Evolutionary conservation across 2,113 vertebrate genomes (phyloP).

Genomic region (Bos javanicus): DNA sequence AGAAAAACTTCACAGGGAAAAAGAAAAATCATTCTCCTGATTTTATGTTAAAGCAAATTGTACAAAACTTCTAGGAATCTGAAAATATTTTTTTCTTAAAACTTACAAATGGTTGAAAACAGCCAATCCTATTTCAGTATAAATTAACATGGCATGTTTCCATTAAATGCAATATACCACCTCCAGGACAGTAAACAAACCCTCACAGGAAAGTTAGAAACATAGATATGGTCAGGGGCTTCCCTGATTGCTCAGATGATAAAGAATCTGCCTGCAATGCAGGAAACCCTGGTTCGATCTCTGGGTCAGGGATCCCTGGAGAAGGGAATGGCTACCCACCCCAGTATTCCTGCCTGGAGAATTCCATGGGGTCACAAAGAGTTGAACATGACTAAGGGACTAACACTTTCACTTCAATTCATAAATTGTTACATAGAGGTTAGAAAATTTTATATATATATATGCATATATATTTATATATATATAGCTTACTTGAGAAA

Average conservation of each 20-base stretch:
- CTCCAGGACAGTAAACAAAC: neutral
- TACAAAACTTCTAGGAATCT: neutral
- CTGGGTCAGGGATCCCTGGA: neutral
- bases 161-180: neutral
- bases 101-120: neutral
- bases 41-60: neutral
- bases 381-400: neutral
- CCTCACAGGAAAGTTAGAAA: neutral
- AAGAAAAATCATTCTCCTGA: neutral
- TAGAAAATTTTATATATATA: neutral
- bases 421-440: neutral
- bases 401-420: neutral
- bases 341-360: neutral
- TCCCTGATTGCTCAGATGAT: neutral
- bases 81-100: constrained; percentile 7
- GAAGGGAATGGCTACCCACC: neutral
- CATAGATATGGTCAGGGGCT: neutral
- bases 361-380: neutral
- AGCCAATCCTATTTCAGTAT: neutral
- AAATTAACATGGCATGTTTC: neutral
- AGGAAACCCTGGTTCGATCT: neutral
- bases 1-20: neutral
- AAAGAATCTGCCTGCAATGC: neutral
- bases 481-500: neutral
- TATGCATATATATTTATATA: neutral